Evolutionary conservation across 2,888 invertebrate genomes (phyloP), one percentile per base, ranked within the genome.

Genomic region (Nezara viridula): DNA sequence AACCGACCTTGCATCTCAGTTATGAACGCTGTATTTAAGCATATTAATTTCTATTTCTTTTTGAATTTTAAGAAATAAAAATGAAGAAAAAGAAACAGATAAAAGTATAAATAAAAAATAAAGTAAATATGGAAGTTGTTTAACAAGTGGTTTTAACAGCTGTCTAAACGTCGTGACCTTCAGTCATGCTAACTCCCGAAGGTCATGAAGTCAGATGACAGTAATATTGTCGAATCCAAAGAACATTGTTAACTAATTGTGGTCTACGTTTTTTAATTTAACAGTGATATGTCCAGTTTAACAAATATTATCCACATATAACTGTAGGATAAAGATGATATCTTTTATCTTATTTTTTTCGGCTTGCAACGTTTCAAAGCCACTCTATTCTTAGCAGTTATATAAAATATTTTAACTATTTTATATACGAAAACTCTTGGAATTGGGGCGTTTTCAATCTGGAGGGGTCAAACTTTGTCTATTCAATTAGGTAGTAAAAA

Each of bases 111-210:
- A 50, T 27, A 60, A 73, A 73, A 73, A 73, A 37, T 19, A 73
- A 73, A 73, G 32, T 21, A 73, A 73, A 73, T 27, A 37, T 37
- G 7, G 37, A 37, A 37, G 60, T 60, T 60, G 27, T 60, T 55
- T 10, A 27, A 32, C 60, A 6, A 60, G 16, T 73, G 66, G 66
- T 73, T 73, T 73, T 73, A 73, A 73, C 32, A 73, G 66, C 66
- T 73, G 19, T 19, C 66, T 32, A 73, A 73, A 73, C 32, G 44
- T 0, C 6, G 7, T n/a, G 81, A 12, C 81, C 81, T 81, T 81
- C n/a, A 44, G 81, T n/a, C 81, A 81, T n/a, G 81, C 81, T n/a
- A 81, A 47, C 44, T 44, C 0, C n/a, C n/a, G 24, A 81, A 81
- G 81, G 81, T 47, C 81, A n/a, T 21, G 14, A 16, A 37, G 14